Conservation (phyloP, 2,797 vertebrate genomes). For the Acanthurus lineatus region DNA sequence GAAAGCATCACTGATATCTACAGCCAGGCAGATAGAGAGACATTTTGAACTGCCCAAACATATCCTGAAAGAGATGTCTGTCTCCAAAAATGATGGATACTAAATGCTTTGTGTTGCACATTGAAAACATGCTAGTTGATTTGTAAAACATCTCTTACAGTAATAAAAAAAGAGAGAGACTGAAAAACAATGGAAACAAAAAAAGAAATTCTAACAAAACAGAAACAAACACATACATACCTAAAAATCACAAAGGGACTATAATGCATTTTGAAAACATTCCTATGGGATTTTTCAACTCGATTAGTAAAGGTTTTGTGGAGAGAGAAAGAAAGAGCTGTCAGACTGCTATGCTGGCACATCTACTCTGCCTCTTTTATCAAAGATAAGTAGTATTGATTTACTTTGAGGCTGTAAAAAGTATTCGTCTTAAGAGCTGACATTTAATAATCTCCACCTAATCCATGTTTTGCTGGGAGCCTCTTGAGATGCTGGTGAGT, state of each 20-base stretch:
- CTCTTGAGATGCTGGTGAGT: slow-evolving; percentile 76
- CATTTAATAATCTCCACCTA: slow-evolving; percentile 89
- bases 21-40: slow-evolving; percentile 17
- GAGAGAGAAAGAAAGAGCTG: slow-evolving; percentile 65
- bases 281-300: slow-evolving; percentile 64
- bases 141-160: slow-evolving; percentile 40
- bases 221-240: slow-evolving; percentile 53
- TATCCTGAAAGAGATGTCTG: slow-evolving; percentile 33
- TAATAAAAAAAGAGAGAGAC: slow-evolving; percentile 35
- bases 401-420: slow-evolving; percentile 87
- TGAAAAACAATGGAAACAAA: slow-evolving; percentile 21
- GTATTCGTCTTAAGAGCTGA: slow-evolving; percentile 87
- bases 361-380: slow-evolving; percentile 84
- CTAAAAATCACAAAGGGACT: slow-evolving; percentile 44
- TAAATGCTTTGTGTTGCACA: slow-evolving; percentile 19
- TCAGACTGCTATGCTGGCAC: slow-evolving; percentile 74
- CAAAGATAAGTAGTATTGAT: slow-evolving; percentile 90
- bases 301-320: slow-evolving; percentile 72
- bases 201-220: slow-evolving; percentile 16
- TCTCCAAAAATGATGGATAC: slow-evolving; percentile 38
- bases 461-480: slow-evolving; percentile 83
- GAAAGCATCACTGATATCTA: slow-evolving; percentile 26
- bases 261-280: slow-evolving; percentile 55
- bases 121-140: slow-evolving; percentile 52
- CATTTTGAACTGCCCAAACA: slow-evolving; percentile 39